A percentile compares a stretch with the other conserved stretches of the same genome.
Conservation (phyloP, 2,888 invertebrate genomes). For the Keiferia lycopersicella region DNA sequence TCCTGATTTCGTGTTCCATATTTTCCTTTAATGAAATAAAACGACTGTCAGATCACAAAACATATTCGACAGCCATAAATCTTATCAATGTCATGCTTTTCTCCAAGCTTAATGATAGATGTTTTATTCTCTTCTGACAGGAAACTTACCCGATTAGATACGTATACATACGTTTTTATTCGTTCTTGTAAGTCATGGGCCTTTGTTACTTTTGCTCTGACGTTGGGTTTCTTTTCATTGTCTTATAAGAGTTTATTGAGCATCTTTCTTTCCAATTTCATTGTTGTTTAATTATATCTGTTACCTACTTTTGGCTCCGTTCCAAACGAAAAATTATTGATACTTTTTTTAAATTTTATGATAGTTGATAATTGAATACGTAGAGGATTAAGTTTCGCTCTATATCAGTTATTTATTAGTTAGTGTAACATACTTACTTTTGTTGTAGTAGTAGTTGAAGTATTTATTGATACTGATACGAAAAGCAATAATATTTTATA, state of each 20-base stretch:
- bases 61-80: conserved; percentile 32
- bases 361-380: too few relatives aligned
- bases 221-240: background rate
- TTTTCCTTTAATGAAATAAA: conserved; percentile 9
- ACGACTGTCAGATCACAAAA: conserved; percentile 7
- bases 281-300: background rate
- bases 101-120: conserved; percentile 37
- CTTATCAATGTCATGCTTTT: conserved; percentile 34
- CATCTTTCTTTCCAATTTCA: background rate
- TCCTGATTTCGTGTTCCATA: background rate
- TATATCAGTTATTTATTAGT: too few relatives aligned
- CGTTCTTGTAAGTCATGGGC: conserved; percentile 23
- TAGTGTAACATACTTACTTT: too few relatives aligned
- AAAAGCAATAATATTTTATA: too few relatives aligned
- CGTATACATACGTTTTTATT: conserved; percentile 34
- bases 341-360: background rate
- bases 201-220: background rate
- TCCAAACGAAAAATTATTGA: background rate
- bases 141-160: conserved; percentile 35
- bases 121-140: conserved; percentile 37
- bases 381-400: too few relatives aligned
- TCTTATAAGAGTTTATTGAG: background rate
- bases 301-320: background rate
- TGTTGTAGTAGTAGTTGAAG: too few relatives aligned
- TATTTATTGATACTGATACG: too few relatives aligned